A percentile compares a stretch with the other conserved stretches of the same genome.
These are phyloP conservation scores for Acanthurus tractus DNA, from an alignment of 2,797 vertebrate genomes.

Conservation along the genomic window DNA sequence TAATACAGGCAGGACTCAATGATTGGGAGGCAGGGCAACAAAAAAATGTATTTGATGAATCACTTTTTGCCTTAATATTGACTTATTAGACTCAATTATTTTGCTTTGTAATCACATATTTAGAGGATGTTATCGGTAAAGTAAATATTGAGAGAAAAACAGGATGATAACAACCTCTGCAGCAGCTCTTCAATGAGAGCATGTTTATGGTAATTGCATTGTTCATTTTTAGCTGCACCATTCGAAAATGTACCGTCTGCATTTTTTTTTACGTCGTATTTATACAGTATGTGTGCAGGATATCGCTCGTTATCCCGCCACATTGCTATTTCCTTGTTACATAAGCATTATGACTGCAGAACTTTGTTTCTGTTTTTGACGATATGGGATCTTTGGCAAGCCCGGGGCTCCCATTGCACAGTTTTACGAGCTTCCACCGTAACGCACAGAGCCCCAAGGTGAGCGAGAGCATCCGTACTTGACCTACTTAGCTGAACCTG, in stretches of 20 bases:
- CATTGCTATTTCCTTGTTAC: constrained; percentile 38
- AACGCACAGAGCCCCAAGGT: constrained; percentile 64
- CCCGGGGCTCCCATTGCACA: constrained; percentile 43
- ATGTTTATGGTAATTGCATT: constrained; percentile 54
- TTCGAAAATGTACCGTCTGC: background rate
- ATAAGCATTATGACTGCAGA: constrained; percentile 14
- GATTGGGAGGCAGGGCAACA: constrained; percentile 16
- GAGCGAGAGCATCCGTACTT: constrained; percentile 53
- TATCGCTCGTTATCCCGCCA: constrained; percentile 28
- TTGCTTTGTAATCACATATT: constrained; percentile 44
- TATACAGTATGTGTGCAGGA: background rate
- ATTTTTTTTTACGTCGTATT: background rate
- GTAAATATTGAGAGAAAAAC: constrained; percentile 58
- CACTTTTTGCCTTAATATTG: constrained; percentile 38
- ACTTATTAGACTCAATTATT: constrained; percentile 53
- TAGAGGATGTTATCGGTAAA: constrained; percentile 53
- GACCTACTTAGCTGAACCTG: constrained; percentile 59
- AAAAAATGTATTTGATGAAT: constrained; percentile 50
- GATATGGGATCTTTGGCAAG: constrained; percentile 48
- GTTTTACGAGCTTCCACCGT: constrained; percentile 50
- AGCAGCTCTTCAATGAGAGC: constrained; percentile 35
- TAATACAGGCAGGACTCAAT: constrained; percentile 19
- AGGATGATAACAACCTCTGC: constrained; percentile 46
- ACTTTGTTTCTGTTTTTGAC: constrained; percentile 45
- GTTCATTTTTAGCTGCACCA: constrained; percentile 39